Base-by-base conservation (phyloP, 2,888 invertebrate species). In the Tachina lurida region DNA sequence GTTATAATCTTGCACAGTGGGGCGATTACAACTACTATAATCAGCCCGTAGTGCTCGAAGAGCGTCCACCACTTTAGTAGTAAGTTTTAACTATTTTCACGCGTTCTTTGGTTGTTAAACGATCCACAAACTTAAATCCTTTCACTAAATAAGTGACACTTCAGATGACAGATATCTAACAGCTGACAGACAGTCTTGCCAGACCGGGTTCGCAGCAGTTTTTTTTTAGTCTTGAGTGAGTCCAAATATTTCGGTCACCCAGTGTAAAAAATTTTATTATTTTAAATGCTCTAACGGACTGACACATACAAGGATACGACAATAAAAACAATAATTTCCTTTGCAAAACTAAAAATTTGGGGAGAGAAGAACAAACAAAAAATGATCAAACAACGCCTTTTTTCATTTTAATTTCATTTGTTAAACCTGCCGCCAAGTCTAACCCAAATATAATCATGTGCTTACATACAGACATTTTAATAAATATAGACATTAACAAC, bases 331-430 rank as follows among this genome's bases (percentile, higher is more conserved):
- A 43, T 58, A 71, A 56, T 63, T 58, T 70, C 45, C 12, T 65
- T 75, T 76, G 19, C 15, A 45, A 84, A 76, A 73, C 39, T 60
- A 67, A 74, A 39, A 58, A 70, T 13, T 49, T 39, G 58, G 45
- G 19, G 7, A 31, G 31, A 7, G 31, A 31, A 7, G 4, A 4
- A 4, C n/a, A 62, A 58, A 68, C 39, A 45, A 71, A 49, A 58
- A 58, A 65, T n/a, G 75, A 52, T 70, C 67, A 65, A 82, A 82
- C 82, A 84, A 86, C 88, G 84, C 83, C 84, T 87, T 86, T 80
- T 87, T 87, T 86, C 65, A 79, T 71, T 82, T 76, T 81, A 86
- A 84, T 84, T 86, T 84, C 74, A 73, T 74, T 86, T 84, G 73
- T 73, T 75, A 80, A 78, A 74, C 67, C 67, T 77, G 73, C 73